Base-by-base conservation (phyloP, 2,113 vertebrate genomes). In the Tragelaphus imberbis region DNA sequence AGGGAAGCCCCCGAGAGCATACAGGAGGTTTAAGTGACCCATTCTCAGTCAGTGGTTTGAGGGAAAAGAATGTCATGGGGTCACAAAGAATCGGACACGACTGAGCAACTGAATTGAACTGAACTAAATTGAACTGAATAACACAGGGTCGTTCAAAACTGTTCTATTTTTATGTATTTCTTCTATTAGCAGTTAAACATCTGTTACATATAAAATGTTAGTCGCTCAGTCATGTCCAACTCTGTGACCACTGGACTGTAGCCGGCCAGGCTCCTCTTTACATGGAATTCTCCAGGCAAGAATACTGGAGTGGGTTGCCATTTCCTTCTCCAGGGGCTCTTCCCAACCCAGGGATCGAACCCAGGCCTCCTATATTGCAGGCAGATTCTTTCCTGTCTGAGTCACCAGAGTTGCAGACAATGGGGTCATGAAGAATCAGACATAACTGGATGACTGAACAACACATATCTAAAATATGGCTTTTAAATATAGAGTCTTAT, bases 101-200 rank as follows among this genome's bases (percentile, higher is more conserved):
- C 28, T 33, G 28, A 63, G 61, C 0, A 0, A 63, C 61, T 63
- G 13, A 63, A 63, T 6, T 63, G 59, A 61, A 63, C 61, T 30
- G 61, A 63, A 63, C 13, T 63, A 27, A 61, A 63, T 28, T 30
- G 61, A 63, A 30, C 61, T 63, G 61, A 15, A 15, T 63, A 63
- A 63, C 61, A 63, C 61, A 86, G 27, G 8, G 33, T 79, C 40
- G 25, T 84, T 89, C 33, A 44, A 95, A 80, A 21, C 28, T 44
- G 33, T 56, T 84, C 61, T 95, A 77, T 30, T 55, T 84, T 68
- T 28, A 63, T 71, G 90, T 53, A n/a, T n/a, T 82, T 91, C 91
- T 56, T 88, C 53, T 58, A 36, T 81, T 51, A 15, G 58, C 15
- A 86, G 51, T 36, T 58, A 47, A 91, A 12, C 16, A 53, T 17